Base-by-base conservation (phyloP, 2,888 invertebrate genomes). In the Cerastis rubricosa region DNA sequence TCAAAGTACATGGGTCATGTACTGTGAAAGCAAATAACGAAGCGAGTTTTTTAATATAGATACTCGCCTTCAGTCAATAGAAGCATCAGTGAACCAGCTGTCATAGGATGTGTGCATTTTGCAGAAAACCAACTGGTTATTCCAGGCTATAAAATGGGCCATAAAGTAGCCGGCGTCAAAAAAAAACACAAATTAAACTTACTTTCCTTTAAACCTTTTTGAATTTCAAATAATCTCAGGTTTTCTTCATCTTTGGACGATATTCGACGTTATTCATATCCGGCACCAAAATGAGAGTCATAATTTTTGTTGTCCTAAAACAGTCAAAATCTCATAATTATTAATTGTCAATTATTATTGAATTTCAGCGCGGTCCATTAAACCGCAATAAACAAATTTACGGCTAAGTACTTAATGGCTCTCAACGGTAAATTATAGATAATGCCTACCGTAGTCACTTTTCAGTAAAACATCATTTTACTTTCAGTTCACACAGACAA, bases 351-450 rank as follows among this genome's bases (percentile, higher is more conserved):
- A 82, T 86, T 74, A 77, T 86, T 86, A 90, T 88, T 75, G 59
- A 86, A 87, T 88, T 89, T 84, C 66, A 83, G 51, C 47, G 43
- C 73, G 72, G 72, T 81, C 89, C 89, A 89, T 90, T 89, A 91
- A 83, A 82, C 80, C 78, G 75, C 66, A 77, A 65, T 78, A 86
- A 89, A 82, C 76, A 71, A 77, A 88, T 87, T 87, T 86, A 84
- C 83, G 61, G n/a, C 35, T 64, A 43, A 75, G 29, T 87, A 64
- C 64, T 43, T 64, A 89, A 88, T 87, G 88, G 82, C 85, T 89
- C 87, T 88, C 74, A 86, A 61, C 77, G 68, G 49, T 73, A 81
- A 85, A 78, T 87, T 74, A 77, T 81, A 75, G 76, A 71, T 35
- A 45, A 22, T 25, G 76, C 43, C 6, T 77, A 29, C 49, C 74